Evolutionary conservation across 2,888 invertebrate species (phyloP).

Genomic region (Sturmia bella): DNA sequence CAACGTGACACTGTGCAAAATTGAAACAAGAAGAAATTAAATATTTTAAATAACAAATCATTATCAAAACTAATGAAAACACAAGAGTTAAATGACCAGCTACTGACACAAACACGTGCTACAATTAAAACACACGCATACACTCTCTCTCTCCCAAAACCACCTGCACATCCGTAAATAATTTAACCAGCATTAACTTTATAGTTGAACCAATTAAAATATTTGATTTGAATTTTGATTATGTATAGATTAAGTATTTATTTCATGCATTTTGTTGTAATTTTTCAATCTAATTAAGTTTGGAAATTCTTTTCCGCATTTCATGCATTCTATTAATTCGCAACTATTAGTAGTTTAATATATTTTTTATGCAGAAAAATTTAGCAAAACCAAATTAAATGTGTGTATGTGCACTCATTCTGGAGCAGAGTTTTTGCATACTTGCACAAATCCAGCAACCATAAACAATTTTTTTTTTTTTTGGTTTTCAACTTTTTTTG

Average conservation of each 20-base stretch:
- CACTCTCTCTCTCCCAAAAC: background rate
- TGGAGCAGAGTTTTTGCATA: too few relatives aligned
- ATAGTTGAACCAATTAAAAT: conserved; percentile 48
- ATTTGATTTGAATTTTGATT: conserved; percentile 39
- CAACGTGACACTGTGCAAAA: conserved; percentile 34
- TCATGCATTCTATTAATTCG: background rate
- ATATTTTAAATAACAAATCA: conserved; percentile 44
- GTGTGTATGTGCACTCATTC: too few relatives aligned
- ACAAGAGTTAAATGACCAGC: conserved; percentile 9
- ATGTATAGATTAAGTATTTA: conserved; percentile 10
- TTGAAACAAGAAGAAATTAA: conserved; percentile 36
- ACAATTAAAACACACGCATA: background rate
- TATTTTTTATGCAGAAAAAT: conserved; percentile 1
- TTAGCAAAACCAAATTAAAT: background rate
- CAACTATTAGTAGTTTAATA: background rate
- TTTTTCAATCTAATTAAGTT: conserved; percentile 27
- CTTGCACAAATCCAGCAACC: conserved; percentile 14
- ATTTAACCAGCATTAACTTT: conserved; percentile 7
- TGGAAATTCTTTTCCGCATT: background rate
- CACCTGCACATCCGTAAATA: background rate
- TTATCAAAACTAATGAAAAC: conserved; percentile 33
- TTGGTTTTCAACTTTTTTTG: conserved; percentile 31
- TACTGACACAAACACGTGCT: background rate
- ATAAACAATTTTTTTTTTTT: conserved; percentile 46
- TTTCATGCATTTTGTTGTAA: conserved; percentile 8